These are phyloP conservation scores for Drosophila bocqueti DNA, from an alignment of 1,140 invertebrate genomes.

Conservation along the genomic window DNA sequence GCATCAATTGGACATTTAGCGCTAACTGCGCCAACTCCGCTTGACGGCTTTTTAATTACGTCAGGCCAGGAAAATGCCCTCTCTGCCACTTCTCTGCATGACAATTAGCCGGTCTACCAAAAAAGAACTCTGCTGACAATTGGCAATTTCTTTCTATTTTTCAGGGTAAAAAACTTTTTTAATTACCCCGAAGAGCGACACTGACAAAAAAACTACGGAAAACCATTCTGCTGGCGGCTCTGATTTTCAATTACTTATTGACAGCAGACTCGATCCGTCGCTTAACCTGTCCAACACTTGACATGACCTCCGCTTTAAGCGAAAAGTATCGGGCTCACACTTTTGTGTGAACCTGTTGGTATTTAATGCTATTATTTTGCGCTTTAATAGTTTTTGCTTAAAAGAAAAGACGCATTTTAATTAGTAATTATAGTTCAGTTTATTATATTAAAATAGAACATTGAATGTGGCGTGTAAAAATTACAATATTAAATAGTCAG, in stretches of 20 bases:
- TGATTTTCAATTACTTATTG: conserved; percentile 80
- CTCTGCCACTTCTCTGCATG: conserved; percentile 16
- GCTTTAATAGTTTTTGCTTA: conserved; percentile 20
- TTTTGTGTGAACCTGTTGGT: conserved; percentile 36
- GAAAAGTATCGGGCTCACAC: conserved; percentile 34
- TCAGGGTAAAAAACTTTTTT: conserved; percentile 69
- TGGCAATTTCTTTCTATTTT: conserved; percentile 50
- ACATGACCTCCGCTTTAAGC: conserved; percentile 34
- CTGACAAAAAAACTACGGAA: conserved; percentile 28
- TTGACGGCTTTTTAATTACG: conserved; percentile 82
- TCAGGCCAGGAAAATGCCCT: conserved; percentile 53
- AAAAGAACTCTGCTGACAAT: conserved; percentile 53
- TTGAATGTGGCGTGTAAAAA: conserved; percentile 4
- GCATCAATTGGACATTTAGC: conserved; percentile 78
- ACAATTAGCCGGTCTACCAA: conserved; percentile 70
- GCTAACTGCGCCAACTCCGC: conserved; percentile 61
- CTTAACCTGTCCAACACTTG: conserved; percentile 75
- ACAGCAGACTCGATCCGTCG: conserved; percentile 54
- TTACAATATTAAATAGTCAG: conserved; percentile 1
- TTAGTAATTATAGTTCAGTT: neutral
- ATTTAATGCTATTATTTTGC: neutral
- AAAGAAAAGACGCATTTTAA: neutral
- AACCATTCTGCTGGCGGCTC: conserved; percentile 34
- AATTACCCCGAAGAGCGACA: conserved; percentile 69
- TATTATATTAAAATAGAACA: too few relatives aligned